A percentile compares a stretch with the other conserved stretches of the same genome.
phyloP scores from a whole-genome alignment of 1,140 invertebrate genomes.

The Drosophila serrata region DNA sequence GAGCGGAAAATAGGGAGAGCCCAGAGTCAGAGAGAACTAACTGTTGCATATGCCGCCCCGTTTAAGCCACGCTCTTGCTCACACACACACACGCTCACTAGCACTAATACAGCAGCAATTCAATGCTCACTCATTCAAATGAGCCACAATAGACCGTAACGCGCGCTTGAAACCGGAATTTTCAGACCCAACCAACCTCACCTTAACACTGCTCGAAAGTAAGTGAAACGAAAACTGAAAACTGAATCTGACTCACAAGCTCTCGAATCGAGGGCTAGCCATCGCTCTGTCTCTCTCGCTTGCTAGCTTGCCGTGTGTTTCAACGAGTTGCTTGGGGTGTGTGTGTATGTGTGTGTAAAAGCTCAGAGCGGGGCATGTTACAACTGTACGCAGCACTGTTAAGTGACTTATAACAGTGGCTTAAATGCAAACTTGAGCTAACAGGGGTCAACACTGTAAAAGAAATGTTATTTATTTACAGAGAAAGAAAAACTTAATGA shows the following conservation, averaged over 20 bases:
- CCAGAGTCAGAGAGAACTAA: conserved; percentile 35
- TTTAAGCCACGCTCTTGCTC: conserved; percentile 72
- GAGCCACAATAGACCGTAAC: conserved; percentile 11
- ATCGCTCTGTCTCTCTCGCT: conserved; percentile 8
- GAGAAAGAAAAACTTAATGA: neutral
- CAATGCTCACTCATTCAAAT: conserved; percentile 42
- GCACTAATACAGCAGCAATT: conserved; percentile 23
- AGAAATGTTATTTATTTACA: neutral
- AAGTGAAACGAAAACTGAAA: conserved; percentile 39
- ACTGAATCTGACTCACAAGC: conserved; percentile 52
- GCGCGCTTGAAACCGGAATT: conserved; percentile 36
- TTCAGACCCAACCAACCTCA: conserved; percentile 68
- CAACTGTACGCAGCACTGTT: conserved; percentile 42
- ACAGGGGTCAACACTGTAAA: neutral
- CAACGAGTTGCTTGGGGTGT: conserved; percentile 2
- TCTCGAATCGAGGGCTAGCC: conserved; percentile 26
- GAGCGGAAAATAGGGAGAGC: conserved; percentile 29
- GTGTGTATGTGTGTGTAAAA: conserved; percentile 28
- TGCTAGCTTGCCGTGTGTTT: conserved; percentile 27
- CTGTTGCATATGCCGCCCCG: conserved; percentile 75
- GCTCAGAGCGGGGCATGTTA: conserved; percentile 31
- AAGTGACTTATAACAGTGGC: conserved; percentile 18
- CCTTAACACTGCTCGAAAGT: conserved; percentile 74
- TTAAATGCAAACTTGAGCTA: neutral
- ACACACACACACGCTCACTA: conserved; percentile 35